Evolutionary conservation across 2,113 vertebrate genomes (phyloP).

Genomic region (Guaruba guarouba): DNA sequence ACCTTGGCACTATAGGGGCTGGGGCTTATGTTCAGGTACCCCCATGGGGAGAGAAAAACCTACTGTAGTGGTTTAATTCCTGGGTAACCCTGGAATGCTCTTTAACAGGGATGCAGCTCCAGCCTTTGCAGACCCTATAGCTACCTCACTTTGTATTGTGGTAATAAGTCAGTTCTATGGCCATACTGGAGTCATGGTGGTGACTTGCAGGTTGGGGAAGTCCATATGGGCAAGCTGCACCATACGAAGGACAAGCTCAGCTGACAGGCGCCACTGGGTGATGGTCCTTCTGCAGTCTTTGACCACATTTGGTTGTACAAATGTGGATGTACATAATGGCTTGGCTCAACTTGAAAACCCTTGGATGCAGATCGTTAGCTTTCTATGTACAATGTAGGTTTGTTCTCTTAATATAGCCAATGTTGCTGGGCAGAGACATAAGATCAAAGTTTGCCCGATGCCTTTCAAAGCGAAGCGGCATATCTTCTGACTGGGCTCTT

Average conservation of each 20-base stretch:
- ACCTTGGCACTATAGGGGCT: background rate
- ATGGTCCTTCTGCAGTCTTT: background rate
- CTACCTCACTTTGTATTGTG: background rate
- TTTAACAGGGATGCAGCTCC: background rate
- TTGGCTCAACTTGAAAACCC: background rate
- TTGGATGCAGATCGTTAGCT: background rate
- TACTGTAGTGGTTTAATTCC: background rate
- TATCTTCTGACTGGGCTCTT: constrained; percentile 33
- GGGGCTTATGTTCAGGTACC: background rate
- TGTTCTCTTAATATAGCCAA: background rate
- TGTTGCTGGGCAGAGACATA: background rate
- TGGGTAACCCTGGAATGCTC: background rate
- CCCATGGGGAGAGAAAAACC: background rate
- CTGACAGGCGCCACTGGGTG: rapidly evolving
- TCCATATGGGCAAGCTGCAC: background rate
- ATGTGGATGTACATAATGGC: background rate
- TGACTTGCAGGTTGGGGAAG: background rate
- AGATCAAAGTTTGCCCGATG: constrained; percentile 31
- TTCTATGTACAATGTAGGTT: background rate
- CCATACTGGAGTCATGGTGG: background rate
- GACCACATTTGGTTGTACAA: background rate
- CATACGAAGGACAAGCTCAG: background rate
- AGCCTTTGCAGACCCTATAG: background rate
- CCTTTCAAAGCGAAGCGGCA: background rate
- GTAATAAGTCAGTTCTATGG: background rate